Percentiles rank a stretch among this genome's conserved stretches.
These are phyloP conservation scores for Pomatostomus ruficeps DNA, from an alignment of 2,113 vertebrate genomes.

Conservation along the genomic window DNA sequence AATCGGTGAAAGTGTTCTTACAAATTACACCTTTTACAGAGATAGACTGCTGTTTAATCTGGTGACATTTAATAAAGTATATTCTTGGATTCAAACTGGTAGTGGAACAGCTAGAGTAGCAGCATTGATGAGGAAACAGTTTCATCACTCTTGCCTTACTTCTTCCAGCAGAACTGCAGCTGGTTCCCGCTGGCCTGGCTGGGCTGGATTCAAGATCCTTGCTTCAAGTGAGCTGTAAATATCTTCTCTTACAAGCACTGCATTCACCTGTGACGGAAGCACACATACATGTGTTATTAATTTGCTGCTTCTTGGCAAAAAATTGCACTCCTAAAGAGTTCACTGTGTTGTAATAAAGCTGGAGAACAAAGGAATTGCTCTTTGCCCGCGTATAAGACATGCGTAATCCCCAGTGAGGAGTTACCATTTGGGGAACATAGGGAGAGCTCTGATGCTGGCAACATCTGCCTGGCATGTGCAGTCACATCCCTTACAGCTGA, in stretches of 20 bases:
- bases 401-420: neutral
- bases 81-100: neutral
- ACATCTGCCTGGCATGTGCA: neutral
- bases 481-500: neutral
- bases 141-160: neutral
- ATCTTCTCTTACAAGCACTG: neutral
- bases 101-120: neutral
- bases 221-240: neutral
- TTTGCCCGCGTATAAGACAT: neutral
- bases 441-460: neutral
- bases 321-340: neutral
- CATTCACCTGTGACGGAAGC: neutral
- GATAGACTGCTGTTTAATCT: neutral
- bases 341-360: neutral
- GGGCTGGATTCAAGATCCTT: neutral
- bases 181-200: neutral
- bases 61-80: neutral
- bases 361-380: slow-evolving; percentile 26
- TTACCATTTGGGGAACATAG: neutral
- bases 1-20: neutral
- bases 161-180: neutral
- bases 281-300: neutral
- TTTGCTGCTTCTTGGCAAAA: slow-evolving; percentile 16
- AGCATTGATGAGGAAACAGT: neutral
- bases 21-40: neutral